Base-by-base conservation (phyloP, 37 sponge, comb jelly and placozoan species). In the Agelas oroides region DNA sequence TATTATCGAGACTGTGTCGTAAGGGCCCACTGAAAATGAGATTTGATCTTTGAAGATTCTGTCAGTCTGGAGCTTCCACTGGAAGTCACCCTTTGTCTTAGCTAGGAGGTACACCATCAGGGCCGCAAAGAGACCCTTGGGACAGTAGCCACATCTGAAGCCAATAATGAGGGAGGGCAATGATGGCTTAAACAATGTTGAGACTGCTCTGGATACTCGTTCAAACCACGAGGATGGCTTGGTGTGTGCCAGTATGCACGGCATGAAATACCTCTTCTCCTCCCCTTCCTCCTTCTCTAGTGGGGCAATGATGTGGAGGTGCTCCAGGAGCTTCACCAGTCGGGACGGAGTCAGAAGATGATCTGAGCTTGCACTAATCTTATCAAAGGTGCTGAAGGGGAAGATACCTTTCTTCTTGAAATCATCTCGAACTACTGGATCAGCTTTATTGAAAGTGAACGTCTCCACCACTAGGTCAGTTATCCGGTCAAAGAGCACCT, bases 211-310 rank as follows among this genome's bases (percentile, higher is more conserved):
- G 5, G 14, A 61, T 23, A 14, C 62, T 61, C 25, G 23, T 27
- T 2, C 12, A 27, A 27, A 23, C 62, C 25, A 27, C 5, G 62
- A 14, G 2, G 25, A 5, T 27, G 23, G 25, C 23, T 39, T 16
- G n/a, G 46, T 38, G 36, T 39, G 38, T 21, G 23, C 27, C 21
- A 72, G 46, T 46, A 72, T 53, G 36, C 73, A 72, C 39, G 73
- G 73, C 40, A 72, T 72, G 15, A 72, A 72, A n/a, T 72, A 72
- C 14, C 36, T 37, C 20, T 39, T 41, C 23, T 23, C 62, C 25
- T 12, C 62, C 13, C 39, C n/a, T 3, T 72, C 73, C 25, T 25
- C 36, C 62, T 61, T 14, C 23, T 61, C 62, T 5, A 61, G 62
- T 27, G 62, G 62, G 25, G 62, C 62, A 61, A 61, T 61, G 62